Percentiles rank a stretch among this genome's conserved stretches.
Evolutionary conservation across 2,113 vertebrate genomes (phyloP).

Genomic region (Sitta europaea): DNA sequence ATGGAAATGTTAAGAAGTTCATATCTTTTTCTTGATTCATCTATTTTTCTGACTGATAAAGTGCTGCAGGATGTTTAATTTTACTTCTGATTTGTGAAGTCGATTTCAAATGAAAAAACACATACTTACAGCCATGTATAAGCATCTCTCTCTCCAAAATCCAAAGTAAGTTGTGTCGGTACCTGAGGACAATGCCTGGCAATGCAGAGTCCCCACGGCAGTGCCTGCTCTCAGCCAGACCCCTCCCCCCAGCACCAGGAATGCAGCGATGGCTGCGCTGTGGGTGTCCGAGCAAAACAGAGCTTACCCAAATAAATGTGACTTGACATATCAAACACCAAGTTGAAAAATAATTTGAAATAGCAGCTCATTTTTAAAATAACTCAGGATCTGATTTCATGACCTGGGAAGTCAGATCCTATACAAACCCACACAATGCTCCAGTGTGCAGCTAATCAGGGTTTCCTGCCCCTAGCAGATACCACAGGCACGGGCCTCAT

Average conservation of each 20-base stretch:
- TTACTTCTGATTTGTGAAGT: not conserved
- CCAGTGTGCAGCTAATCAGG: slow-evolving; percentile 50
- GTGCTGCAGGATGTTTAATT: not conserved
- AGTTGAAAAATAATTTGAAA: slow-evolving; percentile 42
- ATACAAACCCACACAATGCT: slow-evolving; percentile 44
- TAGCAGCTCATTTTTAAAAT: slow-evolving; percentile 49
- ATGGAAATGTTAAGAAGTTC: not conserved
- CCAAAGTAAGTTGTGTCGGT: not conserved
- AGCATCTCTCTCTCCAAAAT: not conserved
- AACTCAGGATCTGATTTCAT: slow-evolving; percentile 58
- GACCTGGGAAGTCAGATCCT: slow-evolving; percentile 23
- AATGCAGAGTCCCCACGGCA: not conserved
- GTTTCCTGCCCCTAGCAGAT: slow-evolving; percentile 44
- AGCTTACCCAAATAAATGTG: slow-evolving; percentile 20
- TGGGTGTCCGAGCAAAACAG: not conserved
- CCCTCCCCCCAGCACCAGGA: not conserved
- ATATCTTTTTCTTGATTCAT: not conserved
- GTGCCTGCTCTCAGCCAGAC: not conserved
- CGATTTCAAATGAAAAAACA: not conserved
- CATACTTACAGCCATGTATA: not conserved
- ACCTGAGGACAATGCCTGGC: not conserved
- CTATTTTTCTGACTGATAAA: not conserved
- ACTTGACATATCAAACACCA: not conserved
- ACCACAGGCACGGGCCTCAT: not conserved
- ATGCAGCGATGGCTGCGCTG: not conserved